These are phyloP conservation scores for Drosophila quinaria DNA, from an alignment of 2,888 invertebrate species.

Conservation along the genomic window DNA sequence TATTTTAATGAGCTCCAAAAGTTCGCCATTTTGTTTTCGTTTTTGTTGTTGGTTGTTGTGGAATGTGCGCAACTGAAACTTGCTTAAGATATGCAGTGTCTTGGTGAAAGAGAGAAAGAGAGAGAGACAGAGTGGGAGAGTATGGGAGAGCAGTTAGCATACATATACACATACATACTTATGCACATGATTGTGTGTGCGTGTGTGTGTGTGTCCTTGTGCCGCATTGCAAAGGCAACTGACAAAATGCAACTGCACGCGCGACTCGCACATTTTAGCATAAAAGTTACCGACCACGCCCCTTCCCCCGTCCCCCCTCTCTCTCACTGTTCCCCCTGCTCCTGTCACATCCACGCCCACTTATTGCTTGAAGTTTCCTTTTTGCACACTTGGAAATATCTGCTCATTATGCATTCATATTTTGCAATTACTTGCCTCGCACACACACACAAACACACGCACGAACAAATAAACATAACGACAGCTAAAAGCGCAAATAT, in stretches of 20 bases:
- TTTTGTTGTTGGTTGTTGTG: constrained; percentile 22
- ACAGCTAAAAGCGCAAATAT: constrained; percentile 59
- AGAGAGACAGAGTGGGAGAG: background rate
- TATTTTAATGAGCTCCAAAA: constrained; percentile 72
- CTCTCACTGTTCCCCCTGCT: constrained; percentile 11
- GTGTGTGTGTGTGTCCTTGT: constrained; percentile 62
- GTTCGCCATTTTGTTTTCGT: constrained; percentile 29
- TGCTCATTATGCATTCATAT: constrained; percentile 84
- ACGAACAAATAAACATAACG: constrained; percentile 9
- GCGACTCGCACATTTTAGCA: constrained; percentile 76
- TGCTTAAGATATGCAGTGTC: constrained; percentile 20
- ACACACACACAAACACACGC: constrained; percentile 33
- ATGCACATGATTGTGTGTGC: constrained; percentile 1
- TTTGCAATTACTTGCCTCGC: constrained; percentile 73
- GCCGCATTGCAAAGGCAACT: constrained; percentile 50
- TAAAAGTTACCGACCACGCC: constrained; percentile 64
- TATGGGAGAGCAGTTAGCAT: constrained; percentile 2
- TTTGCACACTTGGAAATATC: constrained; percentile 78
- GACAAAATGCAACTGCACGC: constrained; percentile 74
- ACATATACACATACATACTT: constrained; percentile 6
- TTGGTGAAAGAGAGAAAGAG: no score
- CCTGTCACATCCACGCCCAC: constrained; percentile 11
- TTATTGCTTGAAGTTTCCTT: constrained; percentile 67
- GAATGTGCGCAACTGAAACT: constrained; percentile 33
- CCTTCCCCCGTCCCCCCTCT: constrained; percentile 5